phyloP scores from a whole-genome alignment of 2,888 invertebrate species.

The Eilema griseolum region DNA sequence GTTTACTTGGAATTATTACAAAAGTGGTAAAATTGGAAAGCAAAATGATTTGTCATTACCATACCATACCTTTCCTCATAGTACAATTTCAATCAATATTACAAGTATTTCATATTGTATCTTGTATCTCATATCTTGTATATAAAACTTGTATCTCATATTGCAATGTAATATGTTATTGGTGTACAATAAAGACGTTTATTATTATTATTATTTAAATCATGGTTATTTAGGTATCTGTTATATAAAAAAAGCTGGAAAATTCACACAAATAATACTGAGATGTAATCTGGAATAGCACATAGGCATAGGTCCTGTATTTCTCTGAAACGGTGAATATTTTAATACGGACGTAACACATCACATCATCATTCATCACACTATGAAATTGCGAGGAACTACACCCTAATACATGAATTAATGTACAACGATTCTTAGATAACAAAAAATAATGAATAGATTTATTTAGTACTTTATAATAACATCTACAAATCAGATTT shows the following conservation, averaged over 20 bases:
- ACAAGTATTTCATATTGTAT: no score
- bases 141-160: no score
- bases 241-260: no score
- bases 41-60: not conserved
- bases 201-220: no score
- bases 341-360: no score
- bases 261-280: not conserved
- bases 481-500: constrained; percentile 12
- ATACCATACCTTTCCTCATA: no score
- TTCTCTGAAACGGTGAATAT: not conserved
- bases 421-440: not conserved
- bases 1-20: constrained; percentile 46
- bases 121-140: no score
- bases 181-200: no score
- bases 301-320: not conserved
- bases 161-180: no score
- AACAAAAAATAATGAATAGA: not conserved
- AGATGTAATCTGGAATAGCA: not conserved
- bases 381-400: not conserved
- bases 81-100: no score
- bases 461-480: not conserved
- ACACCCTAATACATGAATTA: not conserved
- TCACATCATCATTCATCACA: no score
- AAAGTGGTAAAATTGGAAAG: not conserved
- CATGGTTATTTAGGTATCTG: no score